These are phyloP conservation scores for Troides aeacus DNA, from an alignment of 2,888 invertebrate species.

Conservation along the genomic window DNA sequence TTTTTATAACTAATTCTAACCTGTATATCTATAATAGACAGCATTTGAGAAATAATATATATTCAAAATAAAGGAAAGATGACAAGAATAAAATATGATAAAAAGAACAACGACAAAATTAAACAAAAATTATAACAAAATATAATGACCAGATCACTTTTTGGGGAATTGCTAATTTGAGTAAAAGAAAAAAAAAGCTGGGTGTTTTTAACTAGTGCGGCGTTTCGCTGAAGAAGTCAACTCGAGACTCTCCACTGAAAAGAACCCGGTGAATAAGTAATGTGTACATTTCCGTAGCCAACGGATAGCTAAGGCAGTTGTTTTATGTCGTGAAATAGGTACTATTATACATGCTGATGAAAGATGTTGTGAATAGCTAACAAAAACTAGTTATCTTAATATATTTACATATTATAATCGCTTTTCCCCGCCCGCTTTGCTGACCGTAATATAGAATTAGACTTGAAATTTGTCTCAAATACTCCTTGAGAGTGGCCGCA, in stretches of 20 bases:
- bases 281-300: slow-evolving; percentile 28
- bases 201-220: slow-evolving; percentile 29
- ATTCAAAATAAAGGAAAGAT: no score
- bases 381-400: slow-evolving; percentile 4
- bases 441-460: no score
- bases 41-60: no score
- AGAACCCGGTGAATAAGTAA: slow-evolving; percentile 29
- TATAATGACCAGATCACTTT: slow-evolving; percentile 3
- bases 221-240: slow-evolving; percentile 25
- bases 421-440: no score
- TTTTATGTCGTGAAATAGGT: slow-evolving; percentile 24
- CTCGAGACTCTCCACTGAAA: slow-evolving; percentile 27
- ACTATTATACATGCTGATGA: slow-evolving; percentile 28
- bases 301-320: slow-evolving; percentile 21
- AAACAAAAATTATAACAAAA: background rate
- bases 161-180: slow-evolving; percentile 21
- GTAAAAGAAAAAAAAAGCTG: slow-evolving; percentile 22
- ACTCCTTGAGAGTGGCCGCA: no score
- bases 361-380: slow-evolving; percentile 24
- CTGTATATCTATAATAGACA: no score
- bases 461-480: background rate
- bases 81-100: no score
- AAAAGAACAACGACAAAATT: no score
- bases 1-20: no score
- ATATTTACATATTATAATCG: background rate